Base-by-base conservation (phyloP, 2,888 invertebrate genomes). In the Hypena proboscidalis region DNA sequence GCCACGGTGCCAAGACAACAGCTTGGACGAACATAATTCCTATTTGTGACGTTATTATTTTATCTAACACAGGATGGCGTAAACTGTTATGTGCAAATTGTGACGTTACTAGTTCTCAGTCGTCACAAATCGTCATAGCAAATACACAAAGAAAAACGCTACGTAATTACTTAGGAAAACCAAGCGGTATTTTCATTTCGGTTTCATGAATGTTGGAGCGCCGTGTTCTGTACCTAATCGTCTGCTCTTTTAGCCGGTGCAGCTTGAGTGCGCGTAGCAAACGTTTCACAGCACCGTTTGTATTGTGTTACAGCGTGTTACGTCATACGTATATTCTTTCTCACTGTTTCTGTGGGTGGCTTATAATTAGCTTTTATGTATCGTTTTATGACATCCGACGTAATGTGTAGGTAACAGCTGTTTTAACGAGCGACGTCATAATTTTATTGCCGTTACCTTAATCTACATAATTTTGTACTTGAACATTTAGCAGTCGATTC, bases 281-380 rank as follows among this genome's bases (percentile, higher is more conserved):
- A 36, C 32, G 32, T 47, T 46, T 53, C 47, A 48, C 49, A 36
- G 33, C 39, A 43, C 39, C 63, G 64, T 61, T 67, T 57, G 49
- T 53, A 45, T 52, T 53, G 56, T 54, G 60, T 57, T 40, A 54
- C 70, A 70, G 44, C 58, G 59, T 36, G 40, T 62, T 57, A 56
- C 63, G 56, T 64, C 44, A 46, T 36, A 15, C 47, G 29, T 22
- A 32, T 50, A 49, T 57, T 56, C 52, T 60, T 58, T 64, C 61
- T 57, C 48, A 36, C 34, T 43, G 47, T 44, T 62, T 45, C 60
- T 57, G 69, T 67, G 64, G 70, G 67, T 52, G 64, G 58, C 57
- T 72, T 87, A 86, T 85, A 85, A 85, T 86, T 87, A 85, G 80
- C 71, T 76, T 80, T 81, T 80, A 84, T 81, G 82, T 75, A 61